Evolutionary conservation across 2,797 vertebrate genomes (phyloP).

Genomic region (Onychomys torridus): DNA sequence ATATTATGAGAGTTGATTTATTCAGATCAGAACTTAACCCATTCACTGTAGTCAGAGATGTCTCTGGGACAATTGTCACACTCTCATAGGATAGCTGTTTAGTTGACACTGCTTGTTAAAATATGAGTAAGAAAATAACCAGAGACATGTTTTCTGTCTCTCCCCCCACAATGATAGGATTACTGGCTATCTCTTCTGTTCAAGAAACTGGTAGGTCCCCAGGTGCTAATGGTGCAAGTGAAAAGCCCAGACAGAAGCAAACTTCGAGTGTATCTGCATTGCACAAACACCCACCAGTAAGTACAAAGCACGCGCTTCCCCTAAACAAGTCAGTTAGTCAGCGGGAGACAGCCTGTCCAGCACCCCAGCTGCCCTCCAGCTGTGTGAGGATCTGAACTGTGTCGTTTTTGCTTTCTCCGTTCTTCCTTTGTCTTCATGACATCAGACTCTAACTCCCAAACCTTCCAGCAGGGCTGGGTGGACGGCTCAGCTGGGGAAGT

Average conservation of each 20-base stretch:
- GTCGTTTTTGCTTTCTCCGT: background rate
- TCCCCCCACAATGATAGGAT: conserved; percentile 88
- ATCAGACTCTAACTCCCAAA: conserved; percentile 21
- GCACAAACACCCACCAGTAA: conserved; percentile 92
- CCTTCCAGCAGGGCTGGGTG: too few relatives aligned
- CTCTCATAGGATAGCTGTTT: background rate
- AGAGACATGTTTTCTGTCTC: conserved; percentile 16
- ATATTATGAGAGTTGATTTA: background rate
- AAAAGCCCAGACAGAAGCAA: conserved; percentile 65
- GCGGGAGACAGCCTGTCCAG: background rate
- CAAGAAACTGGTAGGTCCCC: conserved; percentile 94
- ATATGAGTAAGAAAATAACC: conserved; percentile 36
- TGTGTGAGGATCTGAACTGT: background rate
- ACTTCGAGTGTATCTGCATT: conserved; percentile 95
- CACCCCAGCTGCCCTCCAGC: background rate
- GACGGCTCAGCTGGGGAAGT: background rate
- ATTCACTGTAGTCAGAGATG: background rate
- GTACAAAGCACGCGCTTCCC: background rate
- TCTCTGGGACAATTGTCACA: background rate
- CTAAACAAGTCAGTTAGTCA: background rate
- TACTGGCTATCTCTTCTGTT: conserved; percentile 97
- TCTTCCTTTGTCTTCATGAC: background rate
- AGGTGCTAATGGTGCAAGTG: conserved; percentile 88
- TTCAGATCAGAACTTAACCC: conserved; percentile 13
- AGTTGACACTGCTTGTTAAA: conserved; percentile 9